Conservation (phyloP, 2,888 invertebrate species). For the Dicyrtoma fusca region DNA sequence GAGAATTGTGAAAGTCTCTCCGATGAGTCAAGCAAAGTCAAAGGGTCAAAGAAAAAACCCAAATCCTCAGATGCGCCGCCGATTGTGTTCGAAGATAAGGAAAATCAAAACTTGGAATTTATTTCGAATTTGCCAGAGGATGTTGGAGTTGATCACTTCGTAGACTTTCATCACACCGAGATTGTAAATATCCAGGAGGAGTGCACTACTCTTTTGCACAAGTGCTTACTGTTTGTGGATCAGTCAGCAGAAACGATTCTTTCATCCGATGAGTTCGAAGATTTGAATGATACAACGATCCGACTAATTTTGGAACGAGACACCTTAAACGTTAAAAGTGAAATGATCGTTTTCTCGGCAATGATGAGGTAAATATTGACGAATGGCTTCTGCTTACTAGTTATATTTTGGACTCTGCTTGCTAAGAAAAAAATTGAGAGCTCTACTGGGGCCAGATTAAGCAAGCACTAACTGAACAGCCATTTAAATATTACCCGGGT, state of each 20-base stretch:
- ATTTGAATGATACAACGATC: conserved; percentile 69
- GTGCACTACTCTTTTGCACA: conserved; percentile 69
- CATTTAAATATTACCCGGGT: too few relatives aligned
- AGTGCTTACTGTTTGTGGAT: conserved; percentile 70
- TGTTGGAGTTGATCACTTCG: neutral
- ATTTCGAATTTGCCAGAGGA: neutral
- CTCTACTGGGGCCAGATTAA: too few relatives aligned
- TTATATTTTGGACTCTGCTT: too few relatives aligned
- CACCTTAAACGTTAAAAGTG: conserved; percentile 69
- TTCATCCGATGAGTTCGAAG: conserved; percentile 65
- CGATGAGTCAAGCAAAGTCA: neutral
- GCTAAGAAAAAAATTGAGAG: too few relatives aligned
- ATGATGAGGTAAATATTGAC: conserved; percentile 43
- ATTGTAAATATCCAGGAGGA: conserved; percentile 51
- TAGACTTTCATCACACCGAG: too few relatives aligned
- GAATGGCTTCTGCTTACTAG: neutral
- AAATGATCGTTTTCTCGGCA: conserved; percentile 59
- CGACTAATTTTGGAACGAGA: conserved; percentile 70
- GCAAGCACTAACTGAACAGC: too few relatives aligned
- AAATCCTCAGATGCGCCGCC: neutral
- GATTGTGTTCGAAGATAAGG: neutral
- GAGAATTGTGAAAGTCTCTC: too few relatives aligned
- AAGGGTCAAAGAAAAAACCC: neutral
- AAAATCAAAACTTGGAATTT: neutral
- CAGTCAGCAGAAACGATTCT: conserved; percentile 65